Conservation (phyloP, 2,113 vertebrate species). For the Elanoides forficatus region DNA sequence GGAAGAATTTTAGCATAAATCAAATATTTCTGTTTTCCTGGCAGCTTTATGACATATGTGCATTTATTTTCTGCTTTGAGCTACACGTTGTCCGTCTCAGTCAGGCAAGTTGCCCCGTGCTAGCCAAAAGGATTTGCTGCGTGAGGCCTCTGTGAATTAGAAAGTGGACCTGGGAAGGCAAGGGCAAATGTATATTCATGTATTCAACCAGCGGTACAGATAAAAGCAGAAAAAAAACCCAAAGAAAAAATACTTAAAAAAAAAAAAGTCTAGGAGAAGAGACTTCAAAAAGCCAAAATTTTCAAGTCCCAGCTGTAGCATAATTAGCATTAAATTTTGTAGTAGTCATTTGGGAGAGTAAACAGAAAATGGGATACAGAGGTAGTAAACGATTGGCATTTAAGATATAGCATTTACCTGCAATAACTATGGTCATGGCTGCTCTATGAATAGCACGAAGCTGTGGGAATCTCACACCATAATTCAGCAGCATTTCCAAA, state of each 20-base stretch:
- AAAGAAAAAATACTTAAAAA: not conserved
- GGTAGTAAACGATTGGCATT: not conserved
- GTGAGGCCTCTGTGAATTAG: not conserved
- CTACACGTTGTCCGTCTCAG: not conserved
- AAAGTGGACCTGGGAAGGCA: not conserved
- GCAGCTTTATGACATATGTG: not conserved
- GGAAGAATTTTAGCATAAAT: not conserved
- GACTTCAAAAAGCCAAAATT: not conserved
- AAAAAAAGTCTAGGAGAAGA: not conserved
- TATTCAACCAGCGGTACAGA: not conserved
- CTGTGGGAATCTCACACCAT: not conserved
- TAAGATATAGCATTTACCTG: not conserved
- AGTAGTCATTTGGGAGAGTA: not conserved
- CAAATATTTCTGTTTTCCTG: not conserved
- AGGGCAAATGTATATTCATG: not conserved
- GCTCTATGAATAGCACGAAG: not conserved
- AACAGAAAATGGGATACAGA: not conserved
- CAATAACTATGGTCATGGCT: not conserved
- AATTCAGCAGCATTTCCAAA: not conserved
- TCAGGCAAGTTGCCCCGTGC: not conserved
- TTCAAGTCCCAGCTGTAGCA: not conserved
- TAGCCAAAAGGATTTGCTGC: not conserved
- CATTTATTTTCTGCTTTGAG: not conserved
- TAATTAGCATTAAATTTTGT: not conserved
- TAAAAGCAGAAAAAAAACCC: not conserved